Evolutionary conservation across 2,113 vertebrate genomes (phyloP).

Genomic region (Lepisosteus oculatus): DNA sequence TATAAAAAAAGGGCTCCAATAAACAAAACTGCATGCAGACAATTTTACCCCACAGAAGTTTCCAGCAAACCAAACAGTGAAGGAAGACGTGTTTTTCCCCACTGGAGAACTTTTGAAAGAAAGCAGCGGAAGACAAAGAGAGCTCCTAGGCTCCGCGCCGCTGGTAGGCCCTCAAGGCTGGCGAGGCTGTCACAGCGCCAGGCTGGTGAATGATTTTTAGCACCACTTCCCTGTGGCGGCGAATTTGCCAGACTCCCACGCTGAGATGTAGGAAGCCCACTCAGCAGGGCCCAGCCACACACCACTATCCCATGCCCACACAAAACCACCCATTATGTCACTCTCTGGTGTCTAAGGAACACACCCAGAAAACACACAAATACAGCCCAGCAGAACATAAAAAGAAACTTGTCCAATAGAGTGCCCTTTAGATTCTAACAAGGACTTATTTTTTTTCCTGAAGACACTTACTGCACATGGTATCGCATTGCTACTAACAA

Average conservation of each 20-base stretch:
- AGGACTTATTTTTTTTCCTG: no score
- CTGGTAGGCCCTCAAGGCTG: no score
- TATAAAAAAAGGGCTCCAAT: background rate
- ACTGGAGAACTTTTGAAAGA: background rate
- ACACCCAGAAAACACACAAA: background rate
- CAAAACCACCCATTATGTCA: slow-evolving; percentile 14
- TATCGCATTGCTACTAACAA: no score
- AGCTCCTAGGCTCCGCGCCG: background rate
- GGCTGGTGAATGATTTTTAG: background rate
- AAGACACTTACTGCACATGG: no score
- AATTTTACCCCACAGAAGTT: no score
- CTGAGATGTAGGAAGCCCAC: background rate
- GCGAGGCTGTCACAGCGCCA: no score
- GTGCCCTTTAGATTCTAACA: no score
- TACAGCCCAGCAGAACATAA: background rate
- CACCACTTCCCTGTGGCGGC: background rate
- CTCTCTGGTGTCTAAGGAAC: slow-evolving; percentile 7
- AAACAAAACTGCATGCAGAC: no score
- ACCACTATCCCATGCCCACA: background rate
- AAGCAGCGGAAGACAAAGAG: background rate
- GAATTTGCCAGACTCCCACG: background rate
- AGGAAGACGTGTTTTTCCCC: no score
- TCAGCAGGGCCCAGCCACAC: slow-evolving; percentile 7
- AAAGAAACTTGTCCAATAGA: no score
- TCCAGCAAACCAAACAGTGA: no score